These are phyloP conservation scores for Danionella cerebrum DNA, from an alignment of 2,113 vertebrate species.

Conservation along the genomic window DNA sequence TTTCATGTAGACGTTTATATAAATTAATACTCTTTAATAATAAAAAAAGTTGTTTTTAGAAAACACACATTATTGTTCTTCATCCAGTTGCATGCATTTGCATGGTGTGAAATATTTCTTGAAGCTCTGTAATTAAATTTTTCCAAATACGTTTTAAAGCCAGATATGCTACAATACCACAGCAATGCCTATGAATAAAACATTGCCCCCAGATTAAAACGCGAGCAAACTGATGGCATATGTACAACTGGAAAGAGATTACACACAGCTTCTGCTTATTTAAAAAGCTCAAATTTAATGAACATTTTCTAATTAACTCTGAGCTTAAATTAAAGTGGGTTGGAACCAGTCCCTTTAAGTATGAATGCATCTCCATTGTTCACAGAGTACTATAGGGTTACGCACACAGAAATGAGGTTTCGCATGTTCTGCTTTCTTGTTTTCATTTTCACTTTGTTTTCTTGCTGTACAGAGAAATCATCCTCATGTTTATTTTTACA, in stretches of 20 bases:
- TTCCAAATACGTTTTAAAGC: too few species aligned
- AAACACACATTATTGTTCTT: too few species aligned
- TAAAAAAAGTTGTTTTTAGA: too few species aligned
- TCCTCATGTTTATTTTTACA: background rate
- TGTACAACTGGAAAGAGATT: background rate
- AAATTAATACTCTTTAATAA: too few species aligned
- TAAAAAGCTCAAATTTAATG: background rate
- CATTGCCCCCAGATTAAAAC: background rate
- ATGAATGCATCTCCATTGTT: background rate
- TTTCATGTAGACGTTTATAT: too few species aligned
- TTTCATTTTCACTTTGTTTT: background rate
- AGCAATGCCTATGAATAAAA: too few species aligned
- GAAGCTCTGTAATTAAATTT: too few species aligned
- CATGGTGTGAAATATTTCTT: too few species aligned
- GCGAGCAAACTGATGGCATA: background rate
- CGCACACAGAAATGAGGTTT: slow-evolving; percentile 2
- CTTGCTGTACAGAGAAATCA: background rate
- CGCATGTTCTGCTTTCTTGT: slow-evolving; percentile 5
- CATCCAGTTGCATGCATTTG: too few species aligned
- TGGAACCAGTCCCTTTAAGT: slow-evolving; percentile 6
- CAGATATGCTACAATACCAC: too few species aligned
- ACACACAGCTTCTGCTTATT: background rate
- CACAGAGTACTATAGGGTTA: background rate
- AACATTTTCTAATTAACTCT: slow-evolving; percentile 17
- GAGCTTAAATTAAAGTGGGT: slow-evolving; percentile 15